A percentile compares a stretch with the other conserved stretches of the same genome.
Conservation (phyloP, 2,113 vertebrate species). For the Hippotragus niger region DNA sequence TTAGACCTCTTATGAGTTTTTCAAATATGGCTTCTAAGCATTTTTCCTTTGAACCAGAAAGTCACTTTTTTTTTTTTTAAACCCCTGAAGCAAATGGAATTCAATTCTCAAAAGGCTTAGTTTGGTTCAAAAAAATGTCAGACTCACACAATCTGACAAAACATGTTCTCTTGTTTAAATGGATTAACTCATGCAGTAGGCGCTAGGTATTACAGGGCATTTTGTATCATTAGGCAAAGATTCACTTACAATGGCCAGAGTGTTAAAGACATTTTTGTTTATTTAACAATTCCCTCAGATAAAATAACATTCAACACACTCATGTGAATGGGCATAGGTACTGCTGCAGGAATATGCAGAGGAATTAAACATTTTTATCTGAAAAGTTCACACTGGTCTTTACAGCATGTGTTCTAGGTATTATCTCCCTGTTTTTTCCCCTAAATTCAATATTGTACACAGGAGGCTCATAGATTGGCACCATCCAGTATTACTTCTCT, state of each 20-base stretch:
- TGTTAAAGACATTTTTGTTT: slow-evolving; percentile 49
- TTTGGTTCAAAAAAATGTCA: slow-evolving; percentile 61
- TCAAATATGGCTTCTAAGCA: slow-evolving; percentile 70
- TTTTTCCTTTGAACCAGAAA: slow-evolving; percentile 72
- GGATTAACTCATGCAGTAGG: slow-evolving; percentile 30
- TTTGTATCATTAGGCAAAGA: slow-evolving; percentile 40
- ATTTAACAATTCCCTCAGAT: slow-evolving; percentile 8
- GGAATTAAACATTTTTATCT: slow-evolving; percentile 28
- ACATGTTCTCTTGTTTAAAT: slow-evolving; percentile 47
- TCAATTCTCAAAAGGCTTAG: slow-evolving; percentile 61
- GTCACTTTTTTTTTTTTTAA: not conserved
- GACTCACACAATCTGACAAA: slow-evolving; percentile 49
- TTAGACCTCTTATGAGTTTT: slow-evolving; percentile 61
- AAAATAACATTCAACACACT: not conserved
- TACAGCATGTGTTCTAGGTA: not conserved
- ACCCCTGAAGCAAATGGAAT: slow-evolving; percentile 61
- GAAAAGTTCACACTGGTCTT: slow-evolving; percentile 8
- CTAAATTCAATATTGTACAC: not conserved
- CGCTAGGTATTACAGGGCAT: slow-evolving; percentile 1
- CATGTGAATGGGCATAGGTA: not conserved
- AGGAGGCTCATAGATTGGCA: not conserved
- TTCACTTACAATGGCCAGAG: slow-evolving; percentile 32
- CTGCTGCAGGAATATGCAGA: not conserved
- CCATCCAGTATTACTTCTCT: slow-evolving; percentile 21
- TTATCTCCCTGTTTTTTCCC: not conserved